A percentile compares a stretch with the other conserved stretches of the same genome.
Evolutionary conservation across 92 coral and sea anemone species (phyloP).

Genomic region (Parazoanthus swiftii): DNA sequence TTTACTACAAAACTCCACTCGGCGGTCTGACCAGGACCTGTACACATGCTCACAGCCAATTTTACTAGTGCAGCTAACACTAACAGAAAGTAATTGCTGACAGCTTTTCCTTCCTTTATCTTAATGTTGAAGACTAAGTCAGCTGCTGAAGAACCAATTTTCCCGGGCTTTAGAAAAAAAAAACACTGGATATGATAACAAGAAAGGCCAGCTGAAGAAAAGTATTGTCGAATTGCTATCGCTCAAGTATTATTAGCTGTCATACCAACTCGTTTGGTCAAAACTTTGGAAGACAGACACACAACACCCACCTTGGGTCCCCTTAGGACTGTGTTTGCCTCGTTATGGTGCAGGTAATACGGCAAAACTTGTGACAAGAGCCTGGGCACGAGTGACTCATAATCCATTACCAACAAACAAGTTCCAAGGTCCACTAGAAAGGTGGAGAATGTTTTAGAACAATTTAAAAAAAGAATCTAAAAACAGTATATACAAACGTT

Average conservation of each 20-base stretch:
- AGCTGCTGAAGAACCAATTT: too few relatives aligned
- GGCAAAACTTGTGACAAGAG: constrained; percentile 69
- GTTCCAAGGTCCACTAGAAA: constrained; percentile 77
- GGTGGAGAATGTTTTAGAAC: background rate
- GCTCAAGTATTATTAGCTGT: too few relatives aligned
- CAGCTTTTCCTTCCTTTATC: too few relatives aligned
- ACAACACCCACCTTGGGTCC: constrained; percentile 69
- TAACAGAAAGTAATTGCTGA: too few relatives aligned
- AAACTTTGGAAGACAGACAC: background rate
- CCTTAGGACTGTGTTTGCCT: constrained; percentile 65
- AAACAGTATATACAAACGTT: background rate
- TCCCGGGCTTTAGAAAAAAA: too few relatives aligned
- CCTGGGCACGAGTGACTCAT: constrained; percentile 64
- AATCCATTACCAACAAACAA: constrained; percentile 69
- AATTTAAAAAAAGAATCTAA: background rate
- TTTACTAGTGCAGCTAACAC: too few relatives aligned
- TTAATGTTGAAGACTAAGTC: too few relatives aligned
- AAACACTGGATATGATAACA: too few relatives aligned
- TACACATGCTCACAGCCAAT: too few relatives aligned
- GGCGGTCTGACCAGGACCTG: too few relatives aligned
- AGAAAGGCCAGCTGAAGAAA: background rate
- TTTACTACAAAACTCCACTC: too few relatives aligned
- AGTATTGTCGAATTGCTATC: background rate
- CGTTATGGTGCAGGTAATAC: constrained; percentile 62
- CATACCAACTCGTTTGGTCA: background rate